Conservation (phyloP, 1,140 invertebrate genomes). For the Parasteatoda tepidariorum region DNA sequence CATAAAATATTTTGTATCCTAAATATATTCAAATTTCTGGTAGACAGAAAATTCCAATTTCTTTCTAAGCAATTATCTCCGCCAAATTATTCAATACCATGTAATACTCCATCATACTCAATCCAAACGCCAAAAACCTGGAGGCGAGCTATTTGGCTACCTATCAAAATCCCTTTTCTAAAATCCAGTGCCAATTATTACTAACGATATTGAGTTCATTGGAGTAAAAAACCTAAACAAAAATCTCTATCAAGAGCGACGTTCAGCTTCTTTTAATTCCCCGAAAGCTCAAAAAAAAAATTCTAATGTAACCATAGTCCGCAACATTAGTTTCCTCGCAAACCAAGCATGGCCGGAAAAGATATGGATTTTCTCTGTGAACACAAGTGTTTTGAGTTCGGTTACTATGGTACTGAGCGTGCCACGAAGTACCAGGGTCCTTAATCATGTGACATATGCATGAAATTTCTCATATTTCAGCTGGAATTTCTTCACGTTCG, state of each 20-base stretch:
- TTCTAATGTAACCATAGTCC: constrained; percentile 39
- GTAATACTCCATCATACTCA: background rate
- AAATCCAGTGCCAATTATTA: constrained; percentile 11
- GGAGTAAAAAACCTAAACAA: background rate
- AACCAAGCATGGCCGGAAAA: constrained; percentile 31
- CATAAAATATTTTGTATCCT: too few relatives aligned
- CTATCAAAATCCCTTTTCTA: constrained; percentile 24
- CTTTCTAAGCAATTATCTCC: background rate
- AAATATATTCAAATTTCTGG: too few relatives aligned
- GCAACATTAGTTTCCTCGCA: constrained; percentile 47
- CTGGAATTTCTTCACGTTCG: constrained; percentile 33
- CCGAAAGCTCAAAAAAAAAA: background rate
- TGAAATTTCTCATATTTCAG: constrained; percentile 35
- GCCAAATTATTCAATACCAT: background rate
- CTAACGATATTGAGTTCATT: background rate
- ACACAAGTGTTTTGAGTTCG: constrained; percentile 48
- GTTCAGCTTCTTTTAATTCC: constrained; percentile 38
- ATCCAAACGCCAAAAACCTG: background rate
- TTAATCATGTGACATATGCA: constrained; percentile 53
- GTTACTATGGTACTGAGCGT: constrained; percentile 50
- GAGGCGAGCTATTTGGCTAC: constrained; percentile 2
- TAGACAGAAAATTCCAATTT: too few relatives aligned
- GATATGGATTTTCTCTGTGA: constrained; percentile 45
- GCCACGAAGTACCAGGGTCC: constrained; percentile 29
- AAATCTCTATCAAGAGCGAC: background rate